A percentile compares a stretch with the other conserved stretches of the same genome.
Evolutionary conservation across 2,113 vertebrate species (phyloP).

Genomic region (Tiliqua scincoides): DNA sequence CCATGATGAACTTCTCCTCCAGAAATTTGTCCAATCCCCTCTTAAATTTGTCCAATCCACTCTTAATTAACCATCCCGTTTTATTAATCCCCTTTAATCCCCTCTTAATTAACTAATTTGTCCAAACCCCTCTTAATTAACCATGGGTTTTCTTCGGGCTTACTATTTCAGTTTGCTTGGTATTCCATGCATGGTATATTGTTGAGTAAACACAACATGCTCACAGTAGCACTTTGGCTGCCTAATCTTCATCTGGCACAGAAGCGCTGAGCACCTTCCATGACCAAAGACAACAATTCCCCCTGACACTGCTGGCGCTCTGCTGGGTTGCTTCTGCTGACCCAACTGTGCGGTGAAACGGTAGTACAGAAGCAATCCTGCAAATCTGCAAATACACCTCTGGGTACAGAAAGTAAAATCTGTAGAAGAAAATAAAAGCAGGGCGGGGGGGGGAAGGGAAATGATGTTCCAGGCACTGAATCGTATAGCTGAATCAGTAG

Average conservation of each 20-base stretch:
- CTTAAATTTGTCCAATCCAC: too few species aligned
- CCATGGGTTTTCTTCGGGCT: too few species aligned
- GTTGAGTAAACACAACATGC: background rate
- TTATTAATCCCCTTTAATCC: too few species aligned
- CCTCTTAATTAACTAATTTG: too few species aligned
- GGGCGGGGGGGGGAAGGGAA: too few species aligned
- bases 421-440: background rate
- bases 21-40: too few species aligned
- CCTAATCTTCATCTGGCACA: background rate
- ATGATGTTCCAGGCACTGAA: too few species aligned
- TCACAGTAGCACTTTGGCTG: background rate
- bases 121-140: too few species aligned
- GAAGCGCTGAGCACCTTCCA: background rate
- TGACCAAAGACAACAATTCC: background rate
- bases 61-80: too few species aligned
- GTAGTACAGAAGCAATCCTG: background rate
- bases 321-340: conserved; percentile 15
- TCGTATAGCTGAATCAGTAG: background rate
- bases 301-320: background rate
- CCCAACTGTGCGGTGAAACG: background rate
- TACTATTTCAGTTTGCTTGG: background rate
- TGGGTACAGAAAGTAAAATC: background rate
- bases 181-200: background rate
- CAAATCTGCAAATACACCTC: background rate
- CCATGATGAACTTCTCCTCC: too few species aligned